Evolutionary conservation across 2,113 vertebrate genomes (phyloP).

Genomic region (Thamnaconus septentrionalis): DNA sequence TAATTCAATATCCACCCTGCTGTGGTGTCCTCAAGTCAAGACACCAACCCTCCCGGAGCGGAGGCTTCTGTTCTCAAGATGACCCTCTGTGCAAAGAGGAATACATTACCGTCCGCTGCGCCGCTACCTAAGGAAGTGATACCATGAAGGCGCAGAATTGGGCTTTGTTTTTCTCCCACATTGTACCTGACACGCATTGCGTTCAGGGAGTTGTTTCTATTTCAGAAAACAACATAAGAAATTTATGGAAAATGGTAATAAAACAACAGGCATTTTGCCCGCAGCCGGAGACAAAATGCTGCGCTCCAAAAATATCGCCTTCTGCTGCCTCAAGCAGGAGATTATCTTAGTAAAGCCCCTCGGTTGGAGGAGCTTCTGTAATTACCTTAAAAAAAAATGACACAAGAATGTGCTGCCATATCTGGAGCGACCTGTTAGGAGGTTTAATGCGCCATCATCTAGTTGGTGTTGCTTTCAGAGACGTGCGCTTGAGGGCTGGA

Average conservation of each 20-base stretch:
- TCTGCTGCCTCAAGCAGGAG: constrained; percentile 53
- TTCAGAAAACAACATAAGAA: constrained; percentile 19
- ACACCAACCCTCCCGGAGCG: constrained; percentile 30
- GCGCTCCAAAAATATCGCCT: constrained; percentile 54
- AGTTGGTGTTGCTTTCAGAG: constrained; percentile 27
- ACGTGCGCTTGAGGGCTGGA: constrained; percentile 16
- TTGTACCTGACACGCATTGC: constrained; percentile 5
- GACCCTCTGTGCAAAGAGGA: constrained; percentile 9
- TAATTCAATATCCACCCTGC: constrained; percentile 50
- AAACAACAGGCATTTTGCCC: constrained; percentile 38
- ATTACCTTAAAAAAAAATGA: constrained; percentile 57
- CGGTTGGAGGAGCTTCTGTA: constrained; percentile 48
- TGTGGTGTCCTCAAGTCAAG: constrained; percentile 44
- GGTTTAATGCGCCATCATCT: constrained; percentile 51
- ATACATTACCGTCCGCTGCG: neutral
- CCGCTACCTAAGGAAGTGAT: neutral
- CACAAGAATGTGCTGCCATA: constrained; percentile 30
- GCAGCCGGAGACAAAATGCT: constrained; percentile 48
- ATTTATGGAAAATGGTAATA: constrained; percentile 39
- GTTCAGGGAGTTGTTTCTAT: neutral
- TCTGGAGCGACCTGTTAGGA: constrained; percentile 49
- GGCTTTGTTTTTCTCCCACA: constrained; percentile 17
- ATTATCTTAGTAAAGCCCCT: constrained; percentile 63
- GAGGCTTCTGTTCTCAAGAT: constrained; percentile 12
- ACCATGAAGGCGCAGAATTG: neutral